phyloP scores from a whole-genome alignment of 2,888 invertebrate species.

The Alentia gelatinosa region DNA sequence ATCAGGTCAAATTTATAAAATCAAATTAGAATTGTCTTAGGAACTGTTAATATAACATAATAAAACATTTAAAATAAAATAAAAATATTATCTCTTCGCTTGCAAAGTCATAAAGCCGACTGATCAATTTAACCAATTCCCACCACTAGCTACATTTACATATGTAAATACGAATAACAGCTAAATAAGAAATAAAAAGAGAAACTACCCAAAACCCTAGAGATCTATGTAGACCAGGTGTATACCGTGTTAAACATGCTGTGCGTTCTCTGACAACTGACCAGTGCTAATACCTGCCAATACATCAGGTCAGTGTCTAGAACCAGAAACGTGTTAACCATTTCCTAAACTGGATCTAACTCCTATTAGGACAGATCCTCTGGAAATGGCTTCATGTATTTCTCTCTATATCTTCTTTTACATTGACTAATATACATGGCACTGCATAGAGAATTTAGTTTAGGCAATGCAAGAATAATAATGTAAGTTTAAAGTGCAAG shows the following conservation, averaged over 20 bases:
- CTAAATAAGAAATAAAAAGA: background rate
- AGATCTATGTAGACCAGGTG: background rate
- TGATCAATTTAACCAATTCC: too few relatives aligned
- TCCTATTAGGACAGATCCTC: too few relatives aligned
- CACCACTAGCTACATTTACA: slow-evolving; percentile 1
- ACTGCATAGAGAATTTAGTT: background rate
- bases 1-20: too few relatives aligned
- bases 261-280: background rate
- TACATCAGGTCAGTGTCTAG: background rate
- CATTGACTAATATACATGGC: background rate
- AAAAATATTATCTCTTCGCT: too few relatives aligned
- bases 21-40: too few relatives aligned
- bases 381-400: too few relatives aligned
- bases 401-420: background rate
- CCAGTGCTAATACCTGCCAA: background rate
- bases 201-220: background rate
- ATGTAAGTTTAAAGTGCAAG: background rate
- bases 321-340: too few relatives aligned
- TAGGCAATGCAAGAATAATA: background rate
- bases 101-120: too few relatives aligned
- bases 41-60: too few relatives aligned
- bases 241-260: background rate
- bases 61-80: too few relatives aligned
- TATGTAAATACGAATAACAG: too few relatives aligned
- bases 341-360: too few relatives aligned